Conservation (phyloP, 2,113 vertebrate genomes). For the Columba livia region DNA sequence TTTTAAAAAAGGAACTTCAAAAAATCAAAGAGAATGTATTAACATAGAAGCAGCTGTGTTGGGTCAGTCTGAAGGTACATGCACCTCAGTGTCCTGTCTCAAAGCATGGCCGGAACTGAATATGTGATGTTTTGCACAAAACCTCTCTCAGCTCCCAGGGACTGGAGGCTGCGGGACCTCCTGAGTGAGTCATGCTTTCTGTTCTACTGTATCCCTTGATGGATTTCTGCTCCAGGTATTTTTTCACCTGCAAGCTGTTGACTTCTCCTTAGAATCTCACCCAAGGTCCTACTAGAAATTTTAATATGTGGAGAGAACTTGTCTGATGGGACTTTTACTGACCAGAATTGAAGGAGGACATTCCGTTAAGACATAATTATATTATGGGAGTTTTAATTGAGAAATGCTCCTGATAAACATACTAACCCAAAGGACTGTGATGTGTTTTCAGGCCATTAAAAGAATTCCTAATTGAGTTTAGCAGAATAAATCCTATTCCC, state of each 20-base stretch:
- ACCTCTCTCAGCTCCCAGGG: background rate
- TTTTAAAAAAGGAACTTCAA: background rate
- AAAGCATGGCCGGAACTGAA: fast-evolving
- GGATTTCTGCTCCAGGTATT: background rate
- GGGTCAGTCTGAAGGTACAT: background rate
- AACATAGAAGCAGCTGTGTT: background rate
- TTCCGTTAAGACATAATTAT: background rate
- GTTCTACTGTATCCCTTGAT: background rate
- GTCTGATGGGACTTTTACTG: background rate
- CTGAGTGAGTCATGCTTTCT: background rate
- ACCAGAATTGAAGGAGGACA: background rate
- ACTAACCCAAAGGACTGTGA: background rate
- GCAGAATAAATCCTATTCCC: background rate
- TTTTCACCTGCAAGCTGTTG: background rate
- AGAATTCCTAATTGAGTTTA: background rate
- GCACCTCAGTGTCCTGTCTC: background rate
- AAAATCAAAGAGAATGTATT: background rate
- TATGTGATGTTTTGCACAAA: background rate
- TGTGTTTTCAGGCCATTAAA: background rate
- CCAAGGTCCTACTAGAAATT: background rate
- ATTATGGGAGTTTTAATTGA: background rate
- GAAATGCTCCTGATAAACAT: background rate
- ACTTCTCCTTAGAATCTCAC: background rate
- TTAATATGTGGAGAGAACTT: background rate
- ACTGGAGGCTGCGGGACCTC: background rate